Base-by-base conservation (phyloP, 1,140 invertebrate species). In the Zaprionus capensis region DNA sequence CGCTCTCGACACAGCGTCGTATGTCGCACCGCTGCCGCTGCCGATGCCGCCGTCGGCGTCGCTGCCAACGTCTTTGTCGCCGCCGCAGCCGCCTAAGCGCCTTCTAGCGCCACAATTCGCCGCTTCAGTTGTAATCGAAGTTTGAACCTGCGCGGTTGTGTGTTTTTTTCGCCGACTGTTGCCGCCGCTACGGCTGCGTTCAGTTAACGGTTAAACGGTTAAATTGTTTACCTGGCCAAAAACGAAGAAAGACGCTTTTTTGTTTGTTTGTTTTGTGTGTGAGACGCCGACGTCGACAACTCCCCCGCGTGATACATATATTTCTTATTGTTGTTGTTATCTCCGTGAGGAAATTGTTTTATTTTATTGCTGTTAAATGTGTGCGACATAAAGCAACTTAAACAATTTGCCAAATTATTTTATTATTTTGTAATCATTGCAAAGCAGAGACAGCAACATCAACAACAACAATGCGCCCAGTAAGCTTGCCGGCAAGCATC, bases 61-160 rank as follows among this genome's bases (percentile, higher is more conserved):
- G 28, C 28, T 20, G 55, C 2, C 31, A 7, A 17, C 36, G 51
- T 31, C 5, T 53, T 15, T 14, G 53, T 12, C 53, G 26, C 14
- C 15, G 12, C 15, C 7, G 63, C 22, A 22, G 49, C 11, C 15
- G 53, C 41, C n/a, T 46, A 28, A 11, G 49, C 22, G 41, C 38
- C 38, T 51, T 44, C 17, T 51, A 49, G 81, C 26, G 51, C 64
- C 55, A 55, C 59, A 84, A 80, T 81, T 81, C 74, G 78, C 70
- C 78, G 81, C 78, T 76, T 80, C 71, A 83, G 82, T 84, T 81
- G 31, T 64, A 83, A 72, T 76, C 68, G 61, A 82, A 68, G 76
- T 75, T 72, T 72, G 62, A 69, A 57, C 56, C 66, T 71, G 49
- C 41, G 62, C 78, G 81, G 81, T 81, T 24, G 81, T 81, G 63